A percentile compares a stretch with the other conserved stretches of the same genome.
phyloP scores from a whole-genome alignment of 2,888 invertebrate species.

The Euspilapteryx auroguttella region DNA sequence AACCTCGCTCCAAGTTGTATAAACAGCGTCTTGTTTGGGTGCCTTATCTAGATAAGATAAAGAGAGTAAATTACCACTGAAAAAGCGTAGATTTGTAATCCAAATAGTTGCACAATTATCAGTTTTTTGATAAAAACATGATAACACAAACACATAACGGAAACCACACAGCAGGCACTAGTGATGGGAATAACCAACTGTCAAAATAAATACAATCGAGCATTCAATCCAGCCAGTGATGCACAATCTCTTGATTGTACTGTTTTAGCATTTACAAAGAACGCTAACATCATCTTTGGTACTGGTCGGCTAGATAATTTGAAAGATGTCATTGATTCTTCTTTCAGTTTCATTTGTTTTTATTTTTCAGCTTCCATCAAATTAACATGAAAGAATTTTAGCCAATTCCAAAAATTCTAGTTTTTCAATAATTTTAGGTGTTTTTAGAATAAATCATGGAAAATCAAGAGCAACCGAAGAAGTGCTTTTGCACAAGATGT shows the following conservation, averaged over 20 bases:
- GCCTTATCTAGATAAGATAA: constrained; percentile 35
- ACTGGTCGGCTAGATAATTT: no score
- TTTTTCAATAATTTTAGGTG: no score
- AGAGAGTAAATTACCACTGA: constrained; percentile 41
- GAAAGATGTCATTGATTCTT: no score
- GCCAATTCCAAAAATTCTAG: no score
- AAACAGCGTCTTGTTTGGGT: constrained; percentile 17
- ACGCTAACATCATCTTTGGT: no score
- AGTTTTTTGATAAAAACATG: constrained; percentile 59
- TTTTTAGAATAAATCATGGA: no score
- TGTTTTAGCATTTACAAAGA: no score
- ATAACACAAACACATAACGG: constrained; percentile 40
- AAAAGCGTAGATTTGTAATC: constrained; percentile 34
- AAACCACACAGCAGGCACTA: constrained; percentile 15
- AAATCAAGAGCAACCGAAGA: no score
- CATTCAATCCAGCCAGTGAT: not conserved
- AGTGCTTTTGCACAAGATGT: constrained; percentile 44
- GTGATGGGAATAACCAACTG: no score
- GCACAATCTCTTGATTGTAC: constrained; percentile 12
- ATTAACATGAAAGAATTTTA: no score
- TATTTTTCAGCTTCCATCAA: no score
- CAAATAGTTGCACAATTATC: constrained; percentile 42
- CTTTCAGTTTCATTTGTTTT: no score
- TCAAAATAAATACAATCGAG: not conserved
- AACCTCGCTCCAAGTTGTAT: constrained; percentile 35